phyloP scores from a whole-genome alignment of 2,888 invertebrate species.

The Lycophotia porphyrea region DNA sequence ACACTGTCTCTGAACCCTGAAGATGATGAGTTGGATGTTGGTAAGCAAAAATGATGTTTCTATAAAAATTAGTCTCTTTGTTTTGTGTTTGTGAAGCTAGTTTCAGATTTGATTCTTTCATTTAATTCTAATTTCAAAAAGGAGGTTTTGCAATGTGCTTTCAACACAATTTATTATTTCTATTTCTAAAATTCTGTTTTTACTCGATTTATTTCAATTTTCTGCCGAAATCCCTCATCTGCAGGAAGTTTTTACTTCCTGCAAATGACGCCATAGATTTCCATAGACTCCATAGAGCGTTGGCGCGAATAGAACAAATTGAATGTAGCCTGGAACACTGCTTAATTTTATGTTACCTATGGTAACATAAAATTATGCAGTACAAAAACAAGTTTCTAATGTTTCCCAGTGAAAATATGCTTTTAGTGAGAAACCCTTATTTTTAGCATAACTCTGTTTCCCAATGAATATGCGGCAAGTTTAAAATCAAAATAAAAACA shows the following conservation, averaged over 20 bases:
- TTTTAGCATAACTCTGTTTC: not conserved
- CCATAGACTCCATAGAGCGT: too few relatives aligned
- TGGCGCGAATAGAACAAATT: not conserved
- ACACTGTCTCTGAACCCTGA: slow-evolving; percentile 95
- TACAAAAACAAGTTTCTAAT: not conserved
- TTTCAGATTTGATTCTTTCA: not conserved
- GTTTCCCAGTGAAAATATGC: not conserved
- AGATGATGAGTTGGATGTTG: slow-evolving; percentile 97
- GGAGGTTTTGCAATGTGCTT: not conserved
- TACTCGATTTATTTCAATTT: too few relatives aligned
- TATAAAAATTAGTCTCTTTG: too few relatives aligned
- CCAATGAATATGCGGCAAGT: not conserved
- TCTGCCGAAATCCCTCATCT: too few relatives aligned
- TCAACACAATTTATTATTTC: too few relatives aligned
- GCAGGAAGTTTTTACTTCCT: too few relatives aligned
- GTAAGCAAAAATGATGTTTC: slow-evolving; percentile 78
- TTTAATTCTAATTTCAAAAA: not conserved
- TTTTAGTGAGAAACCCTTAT: not conserved
- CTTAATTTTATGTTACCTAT: too few relatives aligned
- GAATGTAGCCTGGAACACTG: not conserved
- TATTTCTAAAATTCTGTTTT: too few relatives aligned
- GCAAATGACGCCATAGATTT: too few relatives aligned
- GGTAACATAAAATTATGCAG: too few relatives aligned
- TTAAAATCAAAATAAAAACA: not conserved
- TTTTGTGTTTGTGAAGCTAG: not conserved